Percentiles rank a stretch among this genome's conserved stretches.
These are phyloP conservation scores for Poecile montanus DNA, from an alignment of 2,797 vertebrate genomes.

Conservation along the genomic window DNA sequence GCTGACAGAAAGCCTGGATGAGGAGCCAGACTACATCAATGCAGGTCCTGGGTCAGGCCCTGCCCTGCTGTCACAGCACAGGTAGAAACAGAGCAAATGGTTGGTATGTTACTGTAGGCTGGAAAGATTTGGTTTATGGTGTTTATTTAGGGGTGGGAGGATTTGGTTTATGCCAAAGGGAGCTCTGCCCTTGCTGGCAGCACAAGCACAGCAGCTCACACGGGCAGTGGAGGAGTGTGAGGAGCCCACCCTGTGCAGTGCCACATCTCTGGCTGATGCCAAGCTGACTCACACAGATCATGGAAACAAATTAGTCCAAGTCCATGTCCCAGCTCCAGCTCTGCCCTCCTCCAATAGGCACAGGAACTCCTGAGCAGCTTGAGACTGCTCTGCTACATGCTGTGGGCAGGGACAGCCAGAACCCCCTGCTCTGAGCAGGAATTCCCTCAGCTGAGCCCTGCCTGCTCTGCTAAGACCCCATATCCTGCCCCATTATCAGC, in stretches of 20 bases:
- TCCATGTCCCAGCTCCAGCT: accelerated
- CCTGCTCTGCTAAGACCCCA: background rate
- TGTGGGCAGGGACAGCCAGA: background rate
- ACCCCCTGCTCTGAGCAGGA: background rate
- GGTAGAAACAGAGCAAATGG: background rate
- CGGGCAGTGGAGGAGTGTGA: background rate
- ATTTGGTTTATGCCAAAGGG: background rate
- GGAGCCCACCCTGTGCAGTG: background rate
- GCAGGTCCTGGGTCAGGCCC: background rate
- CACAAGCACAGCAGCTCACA: background rate
- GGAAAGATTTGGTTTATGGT: background rate
- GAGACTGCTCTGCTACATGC: accelerated
- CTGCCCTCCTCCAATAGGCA: background rate
- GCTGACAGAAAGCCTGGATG: background rate
- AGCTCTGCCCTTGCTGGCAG: background rate
- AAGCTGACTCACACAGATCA: accelerated
- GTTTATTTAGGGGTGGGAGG: background rate
- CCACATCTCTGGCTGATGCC: background rate
- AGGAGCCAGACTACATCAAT: slow-evolving; percentile 77
- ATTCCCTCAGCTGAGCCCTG: background rate
- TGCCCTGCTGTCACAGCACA: background rate
- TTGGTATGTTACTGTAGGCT: background rate
- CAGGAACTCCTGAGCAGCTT: background rate
- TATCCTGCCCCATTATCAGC: background rate
- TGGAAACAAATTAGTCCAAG: background rate